Evolutionary conservation across 2,888 invertebrate genomes (phyloP).

Genomic region (Erebia epiphron): DNA sequence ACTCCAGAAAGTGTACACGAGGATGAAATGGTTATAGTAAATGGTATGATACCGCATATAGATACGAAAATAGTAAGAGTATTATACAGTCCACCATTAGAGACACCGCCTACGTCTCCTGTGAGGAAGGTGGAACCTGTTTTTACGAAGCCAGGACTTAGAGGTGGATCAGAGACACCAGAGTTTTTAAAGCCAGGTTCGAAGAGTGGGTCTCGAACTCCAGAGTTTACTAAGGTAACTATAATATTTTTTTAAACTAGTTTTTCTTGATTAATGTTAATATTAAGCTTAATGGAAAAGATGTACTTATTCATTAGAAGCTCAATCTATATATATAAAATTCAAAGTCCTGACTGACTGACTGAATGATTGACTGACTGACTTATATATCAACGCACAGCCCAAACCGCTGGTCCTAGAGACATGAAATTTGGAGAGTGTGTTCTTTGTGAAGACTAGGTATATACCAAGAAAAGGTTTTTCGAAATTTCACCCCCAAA

Average conservation of each 20-base stretch:
- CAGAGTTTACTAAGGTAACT: constrained; percentile 52
- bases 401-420: too few relatives aligned
- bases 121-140: constrained; percentile 53
- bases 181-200: background rate
- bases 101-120: constrained; percentile 58
- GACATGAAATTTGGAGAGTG: too few relatives aligned
- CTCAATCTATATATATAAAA: too few relatives aligned
- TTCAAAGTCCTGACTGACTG: too few relatives aligned
- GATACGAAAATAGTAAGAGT: constrained; percentile 61
- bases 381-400: too few relatives aligned
- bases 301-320: too few relatives aligned
- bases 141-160: constrained; percentile 53
- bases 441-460: too few relatives aligned
- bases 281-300: too few relatives aligned
- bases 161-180: constrained; percentile 48
- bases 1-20: constrained; percentile 55
- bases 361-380: too few relatives aligned
- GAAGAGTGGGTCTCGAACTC: background rate
- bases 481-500: too few relatives aligned
- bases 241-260: background rate
- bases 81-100: constrained; percentile 65
- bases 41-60: constrained; percentile 66
- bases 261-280: background rate
- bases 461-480: too few relatives aligned
- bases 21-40: constrained; percentile 66